Base-by-base conservation (phyloP, 2,888 invertebrate genomes). In the Rotaria socialis region DNA sequence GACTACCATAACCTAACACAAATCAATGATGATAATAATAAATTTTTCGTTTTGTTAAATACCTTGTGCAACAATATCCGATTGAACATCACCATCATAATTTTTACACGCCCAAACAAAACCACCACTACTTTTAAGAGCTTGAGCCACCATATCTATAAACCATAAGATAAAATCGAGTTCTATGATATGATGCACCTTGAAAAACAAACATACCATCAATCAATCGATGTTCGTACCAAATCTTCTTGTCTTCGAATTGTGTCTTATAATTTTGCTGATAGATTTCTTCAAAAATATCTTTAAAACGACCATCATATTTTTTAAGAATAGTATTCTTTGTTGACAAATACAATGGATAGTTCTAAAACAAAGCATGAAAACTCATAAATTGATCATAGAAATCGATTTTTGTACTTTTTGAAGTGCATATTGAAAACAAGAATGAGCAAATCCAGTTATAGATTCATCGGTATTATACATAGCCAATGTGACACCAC, bases 101-200 rank as follows among this genome's bases (percentile, higher is more conserved):
- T 96, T 96, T 92, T 96, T 96, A 92, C 96, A 96, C 41, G 95
- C 94, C 96, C 96, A 96, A 85, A 96, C 94, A 90, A 96, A 96
- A 19, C 94, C 95, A 86, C 96, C 96, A 43, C 93, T 93, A 52
- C 95, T 94, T 92, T 96, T 95, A 85, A 95, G 92, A 5, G 93
- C 94, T 91, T 95, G 95, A 58, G 95, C 95, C 55, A 96, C 96
- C 95, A 95, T 95, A 91, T 96, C 67, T 67, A 67, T 8, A 50
- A 50, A 11, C 11, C 0, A 67, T 8, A 4, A n/a, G 14, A 22
- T 4, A 19, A 22, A 4, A 3, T 22, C 7, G 22, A 27, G 16
- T 35, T 10, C 16, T 35, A 2, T 27, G 11, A 2, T 35, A 19
- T 16, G 19, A 6, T 16, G 2, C 2, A 19, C 4, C 16, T n/a